Percentiles rank a stretch among this genome's conserved stretches.
Conservation (phyloP, 2,888 invertebrate species). For the Nebria brevicollis region DNA sequence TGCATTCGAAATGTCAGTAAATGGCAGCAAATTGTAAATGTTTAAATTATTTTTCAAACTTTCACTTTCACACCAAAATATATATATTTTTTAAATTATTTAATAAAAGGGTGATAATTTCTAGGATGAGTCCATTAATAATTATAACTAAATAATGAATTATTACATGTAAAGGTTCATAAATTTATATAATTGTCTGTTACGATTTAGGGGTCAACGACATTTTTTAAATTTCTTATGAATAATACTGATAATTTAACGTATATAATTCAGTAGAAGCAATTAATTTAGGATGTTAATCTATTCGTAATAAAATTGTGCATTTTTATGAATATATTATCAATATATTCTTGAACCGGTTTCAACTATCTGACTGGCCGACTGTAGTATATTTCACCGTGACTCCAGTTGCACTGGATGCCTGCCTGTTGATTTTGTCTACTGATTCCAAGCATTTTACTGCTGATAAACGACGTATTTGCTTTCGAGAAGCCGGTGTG, state of each 20-base stretch:
- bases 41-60: background rate
- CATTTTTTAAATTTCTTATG: background rate
- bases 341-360: conserved; percentile 23
- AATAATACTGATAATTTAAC: background rate
- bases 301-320: background rate
- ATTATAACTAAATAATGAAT: background rate
- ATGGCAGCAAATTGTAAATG: background rate
- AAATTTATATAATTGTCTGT: background rate
- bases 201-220: background rate
- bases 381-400: conserved; percentile 19
- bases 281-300: background rate
- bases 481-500: conserved; percentile 18
- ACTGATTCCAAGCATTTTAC: conserved; percentile 4
- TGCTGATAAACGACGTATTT: conserved; percentile 33
- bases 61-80: background rate
- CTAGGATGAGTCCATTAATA: too few species aligned
- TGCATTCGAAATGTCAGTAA: background rate
- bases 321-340: background rate
- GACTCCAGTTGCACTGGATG: background rate
- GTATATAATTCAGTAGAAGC: background rate
- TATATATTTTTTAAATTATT: too few species aligned
- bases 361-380: conserved; percentile 30
- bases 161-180: background rate
- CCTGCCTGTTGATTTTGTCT: conserved; percentile 1
- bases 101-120: too few species aligned